A percentile compares a stretch with the other conserved stretches of the same genome.
These are phyloP conservation scores for Phalacrocorax aristotelis DNA, from an alignment of 2,113 vertebrate genomes.

Conservation along the genomic window DNA sequence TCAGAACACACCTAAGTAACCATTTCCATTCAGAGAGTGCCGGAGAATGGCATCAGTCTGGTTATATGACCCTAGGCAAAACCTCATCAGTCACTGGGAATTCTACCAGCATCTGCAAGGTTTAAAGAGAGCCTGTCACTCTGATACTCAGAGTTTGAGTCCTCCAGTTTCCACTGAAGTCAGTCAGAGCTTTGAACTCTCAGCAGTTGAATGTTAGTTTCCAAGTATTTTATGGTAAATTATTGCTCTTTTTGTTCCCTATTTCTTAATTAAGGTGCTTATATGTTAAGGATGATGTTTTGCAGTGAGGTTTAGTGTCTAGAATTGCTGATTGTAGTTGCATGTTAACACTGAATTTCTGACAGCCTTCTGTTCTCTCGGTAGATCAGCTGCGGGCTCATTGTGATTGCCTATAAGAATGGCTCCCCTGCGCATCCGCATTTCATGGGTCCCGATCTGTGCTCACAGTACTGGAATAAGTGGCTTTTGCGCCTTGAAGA, in stretches of 20 bases:
- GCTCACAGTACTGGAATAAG: slow-evolving; percentile 85
- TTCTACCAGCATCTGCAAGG: not conserved
- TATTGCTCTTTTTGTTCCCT: not conserved
- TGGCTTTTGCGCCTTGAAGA: slow-evolving; percentile 90
- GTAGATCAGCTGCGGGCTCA: slow-evolving; percentile 88
- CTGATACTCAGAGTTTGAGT: not conserved
- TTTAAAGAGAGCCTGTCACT: not conserved
- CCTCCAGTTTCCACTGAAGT: not conserved
- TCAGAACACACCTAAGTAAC: not conserved
- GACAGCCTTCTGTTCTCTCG: not conserved
- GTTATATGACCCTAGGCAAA: not conserved
- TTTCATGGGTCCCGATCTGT: slow-evolving; percentile 78
- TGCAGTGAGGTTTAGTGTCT: not conserved
- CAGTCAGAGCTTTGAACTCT: not conserved
- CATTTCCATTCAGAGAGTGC: not conserved
- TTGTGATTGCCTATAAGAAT: slow-evolving; percentile 93
- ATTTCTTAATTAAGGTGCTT: not conserved
- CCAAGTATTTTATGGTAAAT: not conserved
- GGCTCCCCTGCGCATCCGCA: slow-evolving; percentile 89
- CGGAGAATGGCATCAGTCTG: not conserved
- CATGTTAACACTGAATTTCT: not conserved
- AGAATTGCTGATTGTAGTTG: not conserved
- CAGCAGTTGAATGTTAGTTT: not conserved
- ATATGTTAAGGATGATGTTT: not conserved
- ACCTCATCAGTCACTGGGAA: not conserved